phyloP scores from a whole-genome alignment of 2,888 invertebrate genomes.

The Parthenolecanium corni region DNA sequence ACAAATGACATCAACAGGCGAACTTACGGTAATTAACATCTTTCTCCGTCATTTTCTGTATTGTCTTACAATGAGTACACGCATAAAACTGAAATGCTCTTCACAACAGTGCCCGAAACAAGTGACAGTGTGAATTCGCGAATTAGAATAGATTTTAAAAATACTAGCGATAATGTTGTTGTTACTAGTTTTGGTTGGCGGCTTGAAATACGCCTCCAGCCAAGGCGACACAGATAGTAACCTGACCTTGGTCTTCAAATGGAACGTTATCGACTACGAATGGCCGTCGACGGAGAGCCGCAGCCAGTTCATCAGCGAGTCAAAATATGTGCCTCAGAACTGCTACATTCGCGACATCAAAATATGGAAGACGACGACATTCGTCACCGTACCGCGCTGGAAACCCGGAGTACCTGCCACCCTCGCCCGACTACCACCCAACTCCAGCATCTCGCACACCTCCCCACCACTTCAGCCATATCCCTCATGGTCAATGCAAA shows the following conservation, averaged over 20 bases:
- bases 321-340: slow-evolving; percentile 53
- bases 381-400: slow-evolving; percentile 57
- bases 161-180: slow-evolving; percentile 1
- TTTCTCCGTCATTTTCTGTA: no score
- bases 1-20: no score
- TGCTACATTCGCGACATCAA: slow-evolving; percentile 57
- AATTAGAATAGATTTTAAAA: neutral
- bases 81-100: no score
- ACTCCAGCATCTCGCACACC: neutral
- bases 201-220: neutral
- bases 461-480: slow-evolving; percentile 46
- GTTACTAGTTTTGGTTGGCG: neutral
- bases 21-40: no score
- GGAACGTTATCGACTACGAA: slow-evolving; percentile 56
- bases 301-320: slow-evolving; percentile 45
- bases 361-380: slow-evolving; percentile 53
- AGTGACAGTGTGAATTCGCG: no score
- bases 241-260: slow-evolving; percentile 59
- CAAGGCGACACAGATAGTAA: slow-evolving; percentile 7
- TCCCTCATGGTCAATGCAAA: slow-evolving; percentile 59
- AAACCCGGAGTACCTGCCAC: slow-evolving; percentile 59
- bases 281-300: slow-evolving; percentile 50
- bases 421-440: slow-evolving; percentile 36
- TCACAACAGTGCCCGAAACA: no score
- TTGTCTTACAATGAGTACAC: no score